A percentile compares a stretch with the other conserved stretches of the same genome.
These are phyloP conservation scores for Pollimyrus isidori DNA, from an alignment of 2,113 vertebrate species.

Conservation along the genomic window DNA sequence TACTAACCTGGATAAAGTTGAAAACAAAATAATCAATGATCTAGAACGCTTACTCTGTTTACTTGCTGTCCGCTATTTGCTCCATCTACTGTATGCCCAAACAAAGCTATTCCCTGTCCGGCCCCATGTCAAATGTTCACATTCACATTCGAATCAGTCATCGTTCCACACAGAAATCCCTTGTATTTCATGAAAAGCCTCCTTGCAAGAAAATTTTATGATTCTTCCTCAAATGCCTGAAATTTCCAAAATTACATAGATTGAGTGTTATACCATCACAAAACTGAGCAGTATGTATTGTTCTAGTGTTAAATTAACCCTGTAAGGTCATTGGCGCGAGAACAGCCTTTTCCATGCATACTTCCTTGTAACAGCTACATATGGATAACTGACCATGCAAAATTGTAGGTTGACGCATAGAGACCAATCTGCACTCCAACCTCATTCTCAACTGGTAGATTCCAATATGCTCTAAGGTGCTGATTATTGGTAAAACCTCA, in stretches of 20 bases:
- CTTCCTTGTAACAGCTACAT: background rate
- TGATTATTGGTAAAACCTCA: conserved; percentile 14
- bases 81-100: background rate
- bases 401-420: background rate
- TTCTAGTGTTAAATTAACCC: background rate
- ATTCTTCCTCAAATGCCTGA: background rate
- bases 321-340: background rate
- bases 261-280: background rate
- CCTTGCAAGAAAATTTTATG: background rate
- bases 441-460: background rate
- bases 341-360: background rate
- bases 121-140: background rate
- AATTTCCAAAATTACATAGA: background rate
- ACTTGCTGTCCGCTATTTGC: background rate
- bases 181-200: background rate
- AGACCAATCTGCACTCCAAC: background rate
- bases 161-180: background rate
- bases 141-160: background rate
- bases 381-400: background rate
- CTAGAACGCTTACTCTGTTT: background rate
- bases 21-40: background rate
- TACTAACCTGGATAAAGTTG: background rate
- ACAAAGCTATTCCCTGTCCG: background rate
- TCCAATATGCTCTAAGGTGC: conserved; percentile 3
- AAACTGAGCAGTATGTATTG: background rate